Evolutionary conservation across 2,113 vertebrate species (phyloP).

Genomic region (Triplophysa rosa): DNA sequence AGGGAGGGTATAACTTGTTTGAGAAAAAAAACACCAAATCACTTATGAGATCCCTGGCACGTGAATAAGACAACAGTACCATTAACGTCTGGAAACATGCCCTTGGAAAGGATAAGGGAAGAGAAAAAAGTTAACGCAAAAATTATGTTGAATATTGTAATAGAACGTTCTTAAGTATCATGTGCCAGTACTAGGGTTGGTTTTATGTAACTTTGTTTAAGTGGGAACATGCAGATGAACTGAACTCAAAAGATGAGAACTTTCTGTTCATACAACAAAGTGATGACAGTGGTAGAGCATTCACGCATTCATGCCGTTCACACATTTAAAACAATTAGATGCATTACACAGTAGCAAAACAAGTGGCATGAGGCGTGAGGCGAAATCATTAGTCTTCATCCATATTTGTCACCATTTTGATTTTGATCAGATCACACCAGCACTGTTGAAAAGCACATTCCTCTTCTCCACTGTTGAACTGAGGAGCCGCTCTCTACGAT

Average conservation of each 20-base stretch:
- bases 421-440: constrained; percentile 67
- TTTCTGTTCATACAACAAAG: neutral
- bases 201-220: constrained; percentile 38
- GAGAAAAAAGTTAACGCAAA: neutral
- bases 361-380: neutral
- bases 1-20: neutral
- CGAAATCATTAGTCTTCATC: constrained; percentile 31
- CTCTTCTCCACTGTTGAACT: constrained; percentile 64
- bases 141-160: neutral
- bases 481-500: constrained; percentile 60
- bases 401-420: constrained; percentile 62
- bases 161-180: neutral
- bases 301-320: neutral
- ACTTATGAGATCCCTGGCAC: constrained; percentile 1
- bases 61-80: constrained; percentile 8
- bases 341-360: constrained; percentile 26
- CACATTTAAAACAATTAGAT: constrained; percentile 20
- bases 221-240: constrained; percentile 22
- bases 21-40: neutral
- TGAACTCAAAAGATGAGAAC: constrained; percentile 9
- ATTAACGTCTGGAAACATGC: neutral
- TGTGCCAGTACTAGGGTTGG: neutral
- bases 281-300: neutral
- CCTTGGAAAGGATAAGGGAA: neutral
- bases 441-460: constrained; percentile 76